Conservation (phyloP, 2,888 invertebrate genomes). For the Alitta virens region DNA sequence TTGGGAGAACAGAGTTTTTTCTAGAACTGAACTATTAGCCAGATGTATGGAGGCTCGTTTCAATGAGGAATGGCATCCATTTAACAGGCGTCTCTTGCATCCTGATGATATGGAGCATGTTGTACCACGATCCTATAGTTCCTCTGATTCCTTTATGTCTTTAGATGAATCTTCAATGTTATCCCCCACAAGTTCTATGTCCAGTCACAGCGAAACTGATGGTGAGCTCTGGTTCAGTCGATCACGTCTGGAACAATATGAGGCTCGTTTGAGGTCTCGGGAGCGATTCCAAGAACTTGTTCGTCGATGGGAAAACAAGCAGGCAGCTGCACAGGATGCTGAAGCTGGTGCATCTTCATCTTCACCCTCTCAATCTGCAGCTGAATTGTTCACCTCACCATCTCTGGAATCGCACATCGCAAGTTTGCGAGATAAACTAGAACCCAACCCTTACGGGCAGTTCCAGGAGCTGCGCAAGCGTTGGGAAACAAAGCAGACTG, state of each 20-base stretch:
- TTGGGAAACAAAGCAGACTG: constrained; percentile 25
- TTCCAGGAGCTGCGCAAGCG: constrained; percentile 30
- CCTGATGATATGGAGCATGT: not conserved
- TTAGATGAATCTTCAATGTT: constrained; percentile 25
- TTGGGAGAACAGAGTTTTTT: constrained; percentile 3
- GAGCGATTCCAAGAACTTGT: constrained; percentile 31
- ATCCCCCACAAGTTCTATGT: constrained; percentile 28
- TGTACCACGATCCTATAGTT: constrained; percentile 24
- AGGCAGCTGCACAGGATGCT: not conserved
- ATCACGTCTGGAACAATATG: constrained; percentile 16
- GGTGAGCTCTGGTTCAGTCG: constrained; percentile 18
- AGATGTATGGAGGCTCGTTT: constrained; percentile 22
- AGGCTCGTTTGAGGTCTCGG: constrained; percentile 23
- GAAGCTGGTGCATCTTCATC: no score
- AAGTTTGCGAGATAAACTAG: constrained; percentile 12
- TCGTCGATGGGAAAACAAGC: constrained; percentile 26
- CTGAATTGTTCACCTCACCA: no score
- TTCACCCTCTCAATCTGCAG: no score
- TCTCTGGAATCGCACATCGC: not conserved
- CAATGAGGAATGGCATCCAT: constrained; percentile 6
- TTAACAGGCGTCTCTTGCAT: not conserved
- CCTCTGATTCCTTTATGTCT: constrained; percentile 30
- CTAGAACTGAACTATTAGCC: constrained; percentile 16
- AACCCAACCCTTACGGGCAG: constrained; percentile 15
- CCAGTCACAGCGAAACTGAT: constrained; percentile 26